Conservation (phyloP, 2,797 vertebrate species). For the Acanthurus leucopareius region DNA sequence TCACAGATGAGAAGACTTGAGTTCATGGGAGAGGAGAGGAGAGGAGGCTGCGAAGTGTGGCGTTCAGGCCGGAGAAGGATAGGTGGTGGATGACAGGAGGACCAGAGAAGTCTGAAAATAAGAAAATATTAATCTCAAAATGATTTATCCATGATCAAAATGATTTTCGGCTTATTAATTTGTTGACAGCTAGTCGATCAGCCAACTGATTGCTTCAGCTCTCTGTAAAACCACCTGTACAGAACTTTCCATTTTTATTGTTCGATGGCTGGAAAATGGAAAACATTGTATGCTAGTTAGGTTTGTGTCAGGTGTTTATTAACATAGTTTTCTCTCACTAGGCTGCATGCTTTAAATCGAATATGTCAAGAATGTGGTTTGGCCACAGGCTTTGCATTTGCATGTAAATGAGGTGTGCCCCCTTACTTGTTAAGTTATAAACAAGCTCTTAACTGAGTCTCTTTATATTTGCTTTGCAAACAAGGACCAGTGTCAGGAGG, state of each 20-base stretch:
- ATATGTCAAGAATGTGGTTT: conserved; percentile 29
- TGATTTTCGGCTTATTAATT: too few relatives aligned
- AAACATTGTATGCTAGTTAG: not conserved
- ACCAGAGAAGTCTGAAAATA: too few relatives aligned
- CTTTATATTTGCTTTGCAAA: conserved; percentile 75
- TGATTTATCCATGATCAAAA: too few relatives aligned
- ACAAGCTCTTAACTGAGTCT: conserved; percentile 30
- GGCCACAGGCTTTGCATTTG: conserved; percentile 24
- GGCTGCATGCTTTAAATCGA: conserved; percentile 3
- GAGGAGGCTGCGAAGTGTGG: not conserved
- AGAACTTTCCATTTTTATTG: not conserved
- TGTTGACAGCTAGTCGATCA: too few relatives aligned
- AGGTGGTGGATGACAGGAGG: too few relatives aligned
- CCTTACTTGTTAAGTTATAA: conserved; percentile 59
- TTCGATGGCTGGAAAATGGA: not conserved
- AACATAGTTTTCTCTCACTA: conserved; percentile 18
- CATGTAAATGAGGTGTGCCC: conserved; percentile 41
- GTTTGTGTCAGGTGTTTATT: not conserved
- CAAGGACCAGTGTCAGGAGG: conserved; percentile 40
- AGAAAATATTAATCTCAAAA: too few relatives aligned
- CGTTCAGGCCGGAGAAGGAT: not conserved
- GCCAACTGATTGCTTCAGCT: too few relatives aligned
- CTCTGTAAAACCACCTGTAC: not conserved
- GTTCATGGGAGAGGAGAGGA: conserved; percentile 50
- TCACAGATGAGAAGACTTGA: conserved; percentile 24